Evolutionary conservation across 2,888 invertebrate genomes (phyloP), one percentile per base, ranked within the genome.

Genomic region (Drosophila dives): DNA sequence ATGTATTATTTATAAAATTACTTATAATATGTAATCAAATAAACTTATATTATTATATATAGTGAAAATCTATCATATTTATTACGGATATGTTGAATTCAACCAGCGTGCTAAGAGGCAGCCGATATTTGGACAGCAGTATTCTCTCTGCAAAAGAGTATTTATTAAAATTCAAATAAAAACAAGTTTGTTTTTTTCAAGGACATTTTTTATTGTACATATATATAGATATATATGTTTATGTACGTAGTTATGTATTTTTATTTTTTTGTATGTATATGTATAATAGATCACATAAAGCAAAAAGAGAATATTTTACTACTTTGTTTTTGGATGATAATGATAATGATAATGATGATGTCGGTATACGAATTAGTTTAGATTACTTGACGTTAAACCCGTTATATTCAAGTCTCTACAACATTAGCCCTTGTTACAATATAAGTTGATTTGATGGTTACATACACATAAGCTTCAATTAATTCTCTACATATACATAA

Each of bases 201-300:
- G 89, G 91, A 90, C 81, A 84, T 79, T 86, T 84, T 84, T 89
- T 77, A 81, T 83, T 89, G 72, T 83, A 77, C 63, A 70, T 60
- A 79, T 81, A 62, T 72, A 61, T 29, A 55, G 29, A 63, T 81
- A 64, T 61, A 67, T 74, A 71, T 73, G 50, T 74, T 58, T 77
- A 77, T 77, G 66, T 84, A 77, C 76, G 72, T 83, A 69, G 34
- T 66, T 56, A 67, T 78, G 67, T 75, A 54, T 62, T 50, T 56
- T 80, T 72, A 45, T 65, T 56, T 67, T 55, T 56, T 80, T 80
- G 45, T 67, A 77, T 75, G 58, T 62, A 66, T 72, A 72, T 89
- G 89, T 89, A 80, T 86, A 90, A 81, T 90, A 91, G 92, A 91
- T 91, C 91, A 91, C 92, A 91, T 90, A 90, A 91, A 89, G 91